These are phyloP conservation scores for Oscheius sp. DNA, from an alignment of 2,888 invertebrate species.

Conservation along the genomic window DNA sequence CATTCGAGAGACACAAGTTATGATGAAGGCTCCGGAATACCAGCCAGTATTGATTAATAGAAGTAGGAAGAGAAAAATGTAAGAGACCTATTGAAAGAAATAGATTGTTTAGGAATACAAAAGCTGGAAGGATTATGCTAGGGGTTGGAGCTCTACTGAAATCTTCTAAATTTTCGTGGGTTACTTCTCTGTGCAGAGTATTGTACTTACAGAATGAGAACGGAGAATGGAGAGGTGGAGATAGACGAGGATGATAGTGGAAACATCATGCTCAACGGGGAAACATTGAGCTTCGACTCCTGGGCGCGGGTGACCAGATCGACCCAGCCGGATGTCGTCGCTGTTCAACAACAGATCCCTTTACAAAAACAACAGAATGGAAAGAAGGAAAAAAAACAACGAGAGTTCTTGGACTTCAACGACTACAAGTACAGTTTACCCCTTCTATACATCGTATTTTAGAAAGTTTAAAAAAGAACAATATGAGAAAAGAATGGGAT, in stretches of 20 bases:
- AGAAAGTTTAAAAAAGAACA: conserved; percentile 33
- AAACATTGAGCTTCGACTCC: conserved; percentile 52
- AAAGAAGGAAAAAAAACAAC: background rate
- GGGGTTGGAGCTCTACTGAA: conserved; percentile 30
- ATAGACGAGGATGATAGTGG: conserved; percentile 49
- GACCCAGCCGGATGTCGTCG: conserved; percentile 25
- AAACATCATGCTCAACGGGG: conserved; percentile 45
- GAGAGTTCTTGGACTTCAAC: background rate
- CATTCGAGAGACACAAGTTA: conserved; percentile 41
- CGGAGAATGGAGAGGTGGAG: conserved; percentile 43
- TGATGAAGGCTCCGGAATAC: conserved; percentile 45
- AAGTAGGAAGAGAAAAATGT: conserved; percentile 10
- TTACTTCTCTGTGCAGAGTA: no score
- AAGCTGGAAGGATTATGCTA: conserved; percentile 23
- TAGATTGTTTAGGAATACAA: no score
- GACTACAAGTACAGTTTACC: conserved; percentile 9
- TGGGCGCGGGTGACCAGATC: conserved; percentile 43
- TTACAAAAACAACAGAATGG: background rate
- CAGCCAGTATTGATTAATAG: conserved; percentile 28
- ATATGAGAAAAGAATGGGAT: conserved; percentile 27
- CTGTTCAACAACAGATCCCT: background rate
- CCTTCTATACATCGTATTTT: background rate
- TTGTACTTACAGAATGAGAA: conserved; percentile 32
- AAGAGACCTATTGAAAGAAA: no score
- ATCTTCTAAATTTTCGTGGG: conserved; percentile 26